phyloP scores from a whole-genome alignment of 2,797 vertebrate genomes.

The Coracias cyanogaster region DNA sequence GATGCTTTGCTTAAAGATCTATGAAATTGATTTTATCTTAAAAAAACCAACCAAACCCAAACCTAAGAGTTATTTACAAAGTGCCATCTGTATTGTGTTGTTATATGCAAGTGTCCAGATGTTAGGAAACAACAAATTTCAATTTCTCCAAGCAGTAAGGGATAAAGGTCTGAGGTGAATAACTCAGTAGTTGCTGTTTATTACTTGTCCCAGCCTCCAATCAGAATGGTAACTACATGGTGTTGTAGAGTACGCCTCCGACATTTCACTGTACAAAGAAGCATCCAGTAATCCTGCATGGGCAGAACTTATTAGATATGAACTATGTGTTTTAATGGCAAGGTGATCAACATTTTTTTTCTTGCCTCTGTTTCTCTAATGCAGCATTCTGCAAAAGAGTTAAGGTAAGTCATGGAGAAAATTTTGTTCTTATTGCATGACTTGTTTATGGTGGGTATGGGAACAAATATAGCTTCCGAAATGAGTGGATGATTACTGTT shows the following conservation, averaged over 20 bases:
- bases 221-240: background rate
- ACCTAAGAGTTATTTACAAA: background rate
- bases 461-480: slow-evolving; percentile 13
- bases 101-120: background rate
- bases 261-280: background rate
- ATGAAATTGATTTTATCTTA: background rate
- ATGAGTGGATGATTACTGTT: slow-evolving; percentile 7
- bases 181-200: background rate
- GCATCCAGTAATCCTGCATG: background rate
- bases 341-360: slow-evolving; percentile 51
- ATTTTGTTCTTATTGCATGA: slow-evolving; percentile 46
- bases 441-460: background rate
- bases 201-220: background rate
- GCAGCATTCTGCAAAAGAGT: slow-evolving; percentile 58
- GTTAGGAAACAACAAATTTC: background rate
- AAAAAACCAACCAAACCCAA: background rate
- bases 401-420: slow-evolving; percentile 60
- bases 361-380: slow-evolving; percentile 69
- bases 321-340: background rate
- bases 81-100: background rate
- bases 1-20: background rate
- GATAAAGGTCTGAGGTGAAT: background rate
- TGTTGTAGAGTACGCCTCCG: background rate
- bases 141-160: background rate
- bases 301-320: background rate